These are phyloP conservation scores for Synergus japonicus DNA, from an alignment of 2,888 invertebrate genomes.

Conservation along the genomic window DNA sequence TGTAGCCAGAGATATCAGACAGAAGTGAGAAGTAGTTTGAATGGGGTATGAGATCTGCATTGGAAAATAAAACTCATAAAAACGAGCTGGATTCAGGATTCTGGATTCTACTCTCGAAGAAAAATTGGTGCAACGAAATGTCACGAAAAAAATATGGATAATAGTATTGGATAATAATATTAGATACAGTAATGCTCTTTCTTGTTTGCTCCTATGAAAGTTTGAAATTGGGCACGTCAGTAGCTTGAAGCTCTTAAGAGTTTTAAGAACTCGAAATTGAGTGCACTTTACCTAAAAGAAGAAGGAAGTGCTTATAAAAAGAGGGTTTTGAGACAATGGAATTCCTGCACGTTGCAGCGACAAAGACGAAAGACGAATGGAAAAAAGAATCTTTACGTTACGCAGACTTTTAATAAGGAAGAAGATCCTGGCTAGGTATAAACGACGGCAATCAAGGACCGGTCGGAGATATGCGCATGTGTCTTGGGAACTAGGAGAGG, in stretches of 20 bases:
- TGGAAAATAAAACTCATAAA: no score
- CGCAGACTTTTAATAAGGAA: constrained; percentile 57
- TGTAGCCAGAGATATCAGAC: not conserved
- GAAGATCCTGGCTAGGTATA: constrained; percentile 50
- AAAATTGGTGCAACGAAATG: no score
- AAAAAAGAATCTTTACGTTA: constrained; percentile 36
- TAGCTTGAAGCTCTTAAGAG: constrained; percentile 5
- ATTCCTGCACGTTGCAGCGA: constrained; percentile 30
- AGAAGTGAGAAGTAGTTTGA: no score
- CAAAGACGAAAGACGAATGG: constrained; percentile 4
- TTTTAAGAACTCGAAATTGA: constrained; percentile 38
- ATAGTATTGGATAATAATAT: no score
- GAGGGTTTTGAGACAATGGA: constrained; percentile 37
- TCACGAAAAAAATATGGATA: no score
- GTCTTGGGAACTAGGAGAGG: constrained; percentile 59
- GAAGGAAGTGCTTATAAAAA: constrained; percentile 24
- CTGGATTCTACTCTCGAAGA: no score
- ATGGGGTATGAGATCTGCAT: no score
- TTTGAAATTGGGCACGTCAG: not conserved
- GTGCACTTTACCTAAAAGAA: constrained; percentile 36
- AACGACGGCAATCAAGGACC: constrained; percentile 54
- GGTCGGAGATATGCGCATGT: constrained; percentile 52
- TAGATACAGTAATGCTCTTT: not conserved
- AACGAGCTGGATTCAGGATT: no score
- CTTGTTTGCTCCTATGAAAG: not conserved